Base-by-base conservation (phyloP, 2,888 invertebrate genomes). In the Callosobruchus maculatus region DNA sequence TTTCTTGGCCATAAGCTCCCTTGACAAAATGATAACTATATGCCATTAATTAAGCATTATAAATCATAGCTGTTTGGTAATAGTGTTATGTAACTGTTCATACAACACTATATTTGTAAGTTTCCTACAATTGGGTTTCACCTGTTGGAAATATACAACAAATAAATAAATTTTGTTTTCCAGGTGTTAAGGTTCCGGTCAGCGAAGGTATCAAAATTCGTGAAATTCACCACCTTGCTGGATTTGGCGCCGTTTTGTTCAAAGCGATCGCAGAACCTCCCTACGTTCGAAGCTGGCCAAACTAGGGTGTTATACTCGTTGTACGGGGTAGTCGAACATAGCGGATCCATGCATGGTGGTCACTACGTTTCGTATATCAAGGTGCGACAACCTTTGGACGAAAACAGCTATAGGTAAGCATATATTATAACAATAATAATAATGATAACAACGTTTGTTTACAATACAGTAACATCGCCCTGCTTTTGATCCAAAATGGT, bases 301-400 rank as follows among this genome's bases (percentile, higher is more conserved):
- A 83, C 82, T 2, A 82, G 84, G 74, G 85, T 97, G 67, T 87
- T 95, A 30, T 99, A 99, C 86, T 93, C 96, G 0, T 88, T 99
- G 72, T 99, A 97, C 83, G 99, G 97, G 0, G 93, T 99, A 0
- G 98, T 99, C 1, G 97, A 97, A 84, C 99, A 99, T 85, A 94
- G 94, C 73, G 99, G 99, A 0, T 93, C 94, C 2, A 92, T 98
- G 86, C 93, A 94, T 83, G 95, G 97, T 66, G 95, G 95, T 26
- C 95, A 95, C 85, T 99, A 99, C 85, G 95, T 97, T 0, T 97
- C 98, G 5, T 99, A 97, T 84, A 96, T 99, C 0, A 97, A 97
- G 89, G 94, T 95, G 9, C 88, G 94, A n/a, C 87, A 90, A 21
- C 90, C 90, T 7, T 85, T 93, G 66, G 87, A 88, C 31, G 85